A percentile compares a stretch with the other conserved stretches of the same genome.
Evolutionary conservation across 1,140 invertebrate genomes (phyloP).

Genomic region (Adoxophyes honmai): DNA sequence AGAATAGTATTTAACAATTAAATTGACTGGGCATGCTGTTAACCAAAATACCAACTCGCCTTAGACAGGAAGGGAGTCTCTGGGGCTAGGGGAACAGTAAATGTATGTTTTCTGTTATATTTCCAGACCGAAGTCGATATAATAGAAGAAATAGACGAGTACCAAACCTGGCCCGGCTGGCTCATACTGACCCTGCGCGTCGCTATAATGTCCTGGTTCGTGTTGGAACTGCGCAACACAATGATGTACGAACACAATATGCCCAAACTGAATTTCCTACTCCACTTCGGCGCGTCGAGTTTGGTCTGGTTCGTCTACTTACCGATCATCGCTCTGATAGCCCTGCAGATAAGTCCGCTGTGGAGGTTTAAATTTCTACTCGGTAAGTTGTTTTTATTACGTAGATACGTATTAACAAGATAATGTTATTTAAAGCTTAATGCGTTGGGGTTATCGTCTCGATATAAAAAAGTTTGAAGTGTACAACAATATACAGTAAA

Average conservation of each 20-base stretch:
- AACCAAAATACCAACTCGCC: too few relatives aligned
- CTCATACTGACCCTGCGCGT: conserved; percentile 92
- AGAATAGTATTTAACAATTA: too few relatives aligned
- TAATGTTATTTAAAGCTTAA: too few relatives aligned
- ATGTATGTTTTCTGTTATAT: neutral
- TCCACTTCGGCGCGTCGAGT: conserved; percentile 97
- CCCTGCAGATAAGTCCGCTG: conserved; percentile 93
- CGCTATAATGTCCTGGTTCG: conserved; percentile 96
- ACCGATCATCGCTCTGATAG: conserved; percentile 95
- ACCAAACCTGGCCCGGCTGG: conserved; percentile 98
- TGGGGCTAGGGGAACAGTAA: too few relatives aligned
- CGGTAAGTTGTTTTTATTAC: conserved; percentile 79
- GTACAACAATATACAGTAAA: too few relatives aligned
- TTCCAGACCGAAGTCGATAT: conserved; percentile 95
- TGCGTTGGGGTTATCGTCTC: too few relatives aligned
- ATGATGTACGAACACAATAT: conserved; percentile 95
- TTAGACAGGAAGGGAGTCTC: too few relatives aligned
- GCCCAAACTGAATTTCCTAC: conserved; percentile 93
- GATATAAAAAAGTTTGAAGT: too few relatives aligned
- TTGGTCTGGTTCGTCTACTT: conserved; percentile 99
- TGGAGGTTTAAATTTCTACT: conserved; percentile 97
- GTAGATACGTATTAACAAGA: too few relatives aligned
- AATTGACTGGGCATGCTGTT: too few relatives aligned
- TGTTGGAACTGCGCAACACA: conserved; percentile 92
- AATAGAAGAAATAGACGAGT: conserved; percentile 97